Evolutionary conservation across 2,113 vertebrate genomes (phyloP), one percentile per base, ranked within the genome.

Genomic region (Nothobranchius furzeri): DNA sequence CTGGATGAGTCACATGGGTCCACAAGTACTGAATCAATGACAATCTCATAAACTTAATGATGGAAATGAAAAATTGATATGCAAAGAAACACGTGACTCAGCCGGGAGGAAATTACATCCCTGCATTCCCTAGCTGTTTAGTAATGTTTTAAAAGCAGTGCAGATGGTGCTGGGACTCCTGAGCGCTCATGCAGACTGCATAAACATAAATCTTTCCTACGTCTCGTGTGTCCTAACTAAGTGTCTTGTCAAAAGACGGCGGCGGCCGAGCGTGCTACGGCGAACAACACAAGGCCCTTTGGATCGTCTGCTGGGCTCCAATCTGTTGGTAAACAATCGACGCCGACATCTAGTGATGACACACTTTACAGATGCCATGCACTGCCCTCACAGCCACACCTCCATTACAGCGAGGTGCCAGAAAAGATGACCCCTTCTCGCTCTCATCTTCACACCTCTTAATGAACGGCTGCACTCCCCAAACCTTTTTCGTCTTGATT

Each of bases 381-480:
- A 56, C 67, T 25, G 59, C 71, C 73, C 66, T 61, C 50, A 54
- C 50, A 81, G 54, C 59, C 80, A 68, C 62, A 78, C 80, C 73
- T 85, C 83, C 73, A 85, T 89, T 87, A 89, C 65, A 76, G 62
- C 50, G 12, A 20, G 70, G 78, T 76, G 85, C 85, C 81, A 78
- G 70, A 78, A 62, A 76, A 73, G 54, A 68, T 78, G 85, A 91
- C 85, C 85, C 66, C 62, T 52, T 60, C 72, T 70, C 52, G 49
- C 83, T 82, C 82, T 89, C 82, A 88, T 87, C 88, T 86, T 84
- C 77, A 84, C 75, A 69, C 73, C 66, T 75, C 81, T 81, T 86
- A 91, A 87, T 85, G 79, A 91, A 87, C 78, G 81, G 55, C 71
- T 49, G 60, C 58, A 74, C 55, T 71, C 40, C 25, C 36, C 46